Conservation (phyloP, 2,113 vertebrate species). For the Scalopus aquaticus region DNA sequence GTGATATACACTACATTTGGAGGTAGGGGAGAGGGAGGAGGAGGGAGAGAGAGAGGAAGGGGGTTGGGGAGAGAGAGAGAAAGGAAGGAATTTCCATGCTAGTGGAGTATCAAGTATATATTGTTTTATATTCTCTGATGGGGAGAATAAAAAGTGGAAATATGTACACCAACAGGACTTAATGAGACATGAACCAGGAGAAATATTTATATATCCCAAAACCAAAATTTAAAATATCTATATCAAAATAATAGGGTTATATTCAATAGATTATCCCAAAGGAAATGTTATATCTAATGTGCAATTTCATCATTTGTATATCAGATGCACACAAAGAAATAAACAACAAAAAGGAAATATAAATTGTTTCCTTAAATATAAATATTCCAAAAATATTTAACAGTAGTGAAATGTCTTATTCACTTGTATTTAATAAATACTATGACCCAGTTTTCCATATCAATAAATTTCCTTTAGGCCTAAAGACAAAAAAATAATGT, state of each 20-base stretch:
- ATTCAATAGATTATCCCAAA: neutral
- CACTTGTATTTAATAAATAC: neutral
- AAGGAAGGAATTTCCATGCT: neutral
- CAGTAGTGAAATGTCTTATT: neutral
- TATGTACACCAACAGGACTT: no score
- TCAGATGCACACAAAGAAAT: neutral
- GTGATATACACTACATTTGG: neutral
- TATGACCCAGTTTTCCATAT: neutral
- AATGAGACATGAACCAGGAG: neutral
- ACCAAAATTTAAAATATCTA: neutral
- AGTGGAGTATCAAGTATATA: neutral
- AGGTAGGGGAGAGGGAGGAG: neutral
- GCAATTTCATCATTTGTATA: neutral
- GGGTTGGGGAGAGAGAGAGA: neutral
- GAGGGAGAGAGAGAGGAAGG: no score
- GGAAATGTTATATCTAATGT: neutral
- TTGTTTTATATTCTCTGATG: neutral
- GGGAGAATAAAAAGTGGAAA: neutral
- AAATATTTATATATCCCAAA: neutral
- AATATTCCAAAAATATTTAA: neutral
- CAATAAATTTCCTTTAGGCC: neutral
- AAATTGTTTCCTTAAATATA: no score
- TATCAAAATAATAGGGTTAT: neutral
- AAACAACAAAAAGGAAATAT: neutral
- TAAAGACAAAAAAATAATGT: slow-evolving; percentile 21